Evolutionary conservation across 2,888 invertebrate genomes (phyloP).

Genomic region (Amorpha juglandis): DNA sequence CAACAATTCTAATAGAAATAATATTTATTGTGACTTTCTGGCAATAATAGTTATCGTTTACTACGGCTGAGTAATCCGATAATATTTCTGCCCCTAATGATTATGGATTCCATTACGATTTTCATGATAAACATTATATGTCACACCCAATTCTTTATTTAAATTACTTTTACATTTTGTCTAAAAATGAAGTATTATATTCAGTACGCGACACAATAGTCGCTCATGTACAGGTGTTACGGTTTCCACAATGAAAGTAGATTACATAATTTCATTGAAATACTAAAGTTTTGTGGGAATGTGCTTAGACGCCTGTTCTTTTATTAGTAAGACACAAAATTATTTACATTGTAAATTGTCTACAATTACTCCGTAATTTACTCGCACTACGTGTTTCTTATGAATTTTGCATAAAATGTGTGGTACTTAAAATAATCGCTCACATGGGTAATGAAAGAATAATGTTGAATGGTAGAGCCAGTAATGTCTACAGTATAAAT

Average conservation of each 20-base stretch:
- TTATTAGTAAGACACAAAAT: background rate
- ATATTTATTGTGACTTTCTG: background rate
- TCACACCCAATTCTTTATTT: too few relatives aligned
- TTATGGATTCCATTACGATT: too few relatives aligned
- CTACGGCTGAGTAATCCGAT: too few relatives aligned
- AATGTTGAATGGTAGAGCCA: too few relatives aligned
- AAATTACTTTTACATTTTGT: background rate
- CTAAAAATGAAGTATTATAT: background rate
- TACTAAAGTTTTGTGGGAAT: conserved; percentile 27
- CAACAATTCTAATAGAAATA: background rate
- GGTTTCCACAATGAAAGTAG: conserved; percentile 43
- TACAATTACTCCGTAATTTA: background rate
- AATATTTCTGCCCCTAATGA: too few relatives aligned
- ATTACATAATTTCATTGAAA: conserved; percentile 32
- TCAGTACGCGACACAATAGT: background rate
- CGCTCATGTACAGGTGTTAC: conserved; percentile 37
- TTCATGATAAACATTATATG: too few relatives aligned
- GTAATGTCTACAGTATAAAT: too few relatives aligned
- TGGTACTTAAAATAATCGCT: too few relatives aligned
- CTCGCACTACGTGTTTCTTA: background rate
- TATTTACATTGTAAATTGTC: background rate
- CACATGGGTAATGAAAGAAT: too few relatives aligned
- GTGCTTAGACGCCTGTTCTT: conserved; percentile 11
- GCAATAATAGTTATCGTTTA: too few relatives aligned
- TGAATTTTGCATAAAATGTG: background rate